Percentiles rank a stretch among this genome's conserved stretches.
Conservation (phyloP, 2,888 invertebrate species). For the Yponomeuta plumbellus region DNA sequence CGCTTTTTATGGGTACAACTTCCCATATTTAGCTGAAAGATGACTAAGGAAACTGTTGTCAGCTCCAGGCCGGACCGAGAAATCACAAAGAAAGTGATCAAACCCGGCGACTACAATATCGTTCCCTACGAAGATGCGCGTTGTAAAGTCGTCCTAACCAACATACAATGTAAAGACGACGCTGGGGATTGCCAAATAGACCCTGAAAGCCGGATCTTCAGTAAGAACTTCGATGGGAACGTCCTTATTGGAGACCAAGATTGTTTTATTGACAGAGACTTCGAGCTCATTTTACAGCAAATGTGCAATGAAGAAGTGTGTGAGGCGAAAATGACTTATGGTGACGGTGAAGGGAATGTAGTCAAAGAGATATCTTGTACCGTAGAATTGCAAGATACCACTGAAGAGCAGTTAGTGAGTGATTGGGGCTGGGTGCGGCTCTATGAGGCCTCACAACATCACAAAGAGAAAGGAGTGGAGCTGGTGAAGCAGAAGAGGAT, state of each 20-base stretch:
- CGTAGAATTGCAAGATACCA: conserved; percentile 57
- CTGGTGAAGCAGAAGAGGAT: conserved; percentile 79
- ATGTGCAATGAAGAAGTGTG: conserved; percentile 72
- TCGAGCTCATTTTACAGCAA: conserved; percentile 71
- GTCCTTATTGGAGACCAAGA: conserved; percentile 69
- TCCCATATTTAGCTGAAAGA: conserved; percentile 23
- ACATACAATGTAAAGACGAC: conserved; percentile 44
- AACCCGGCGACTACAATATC: conserved; percentile 54
- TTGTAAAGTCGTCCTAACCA: conserved; percentile 51
- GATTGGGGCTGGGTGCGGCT: conserved; percentile 76
- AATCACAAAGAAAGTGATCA: conserved; percentile 52
- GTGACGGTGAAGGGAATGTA: conserved; percentile 39
- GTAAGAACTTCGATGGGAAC: conserved; percentile 53
- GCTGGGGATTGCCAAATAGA: conserved; percentile 47
- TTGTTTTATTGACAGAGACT: conserved; percentile 66
- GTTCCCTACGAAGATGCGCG: conserved; percentile 66
- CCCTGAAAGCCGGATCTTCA: conserved; percentile 49
- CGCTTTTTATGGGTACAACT: no score
- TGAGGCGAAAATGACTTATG: conserved; percentile 50
- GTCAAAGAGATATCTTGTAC: conserved; percentile 54
- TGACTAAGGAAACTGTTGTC: conserved; percentile 46
- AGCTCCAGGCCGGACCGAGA: conserved; percentile 52
- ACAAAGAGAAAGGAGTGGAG: conserved; percentile 77
- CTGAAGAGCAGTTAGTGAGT: conserved; percentile 67
- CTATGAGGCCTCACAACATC: conserved; percentile 62